Evolutionary conservation across 2,797 vertebrate species (phyloP), one percentile per base, ranked within the genome.

Genomic region (Hemibagrus guttatus): DNA sequence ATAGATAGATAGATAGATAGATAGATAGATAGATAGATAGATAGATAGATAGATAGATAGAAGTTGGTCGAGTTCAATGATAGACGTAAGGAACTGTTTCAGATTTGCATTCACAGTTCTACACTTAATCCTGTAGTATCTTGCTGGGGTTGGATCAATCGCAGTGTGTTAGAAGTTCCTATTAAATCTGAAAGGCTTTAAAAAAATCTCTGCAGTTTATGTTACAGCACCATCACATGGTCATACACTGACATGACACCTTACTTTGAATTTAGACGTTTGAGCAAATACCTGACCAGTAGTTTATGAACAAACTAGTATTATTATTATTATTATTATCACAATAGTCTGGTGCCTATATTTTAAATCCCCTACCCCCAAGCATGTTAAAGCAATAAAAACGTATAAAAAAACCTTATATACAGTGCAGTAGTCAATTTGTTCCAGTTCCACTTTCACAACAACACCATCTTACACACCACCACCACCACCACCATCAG

Each of bases 141-240:
- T 6, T 54, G 6, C 74, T 54, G 14, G 2, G 16, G 7, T 56
- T 19, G 46, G 71, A 54, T 54, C 74, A 56, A 3, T 7, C 31
- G 74, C 9, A 12, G n/a, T 56, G 26, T 28, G 28, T 2, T 11
- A 2, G 54, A 58, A 78, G 0, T 56, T 35, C 28, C 1, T 4
- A 17, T 31, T 76, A 49, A 46, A 52, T 52, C 46, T 52, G 5
- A 26, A 4, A 4, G 72, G 9, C 16, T 21, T 21, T 56, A 19
- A 21, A 19, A 64, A 12, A 6, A 28, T 8, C 2, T 49, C 68
- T 71, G 63, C 46, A 56, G 71, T 56, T 91, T 68, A 91, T 89
- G 81, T 85, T 91, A 71, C 92, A 85, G 39, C 59, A 84, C 93
- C 93, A 91, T 89, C 93, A 85, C 89, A 91, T 94, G 94, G 92